Percentiles rank a stretch among this genome's conserved stretches.
phyloP scores from a whole-genome alignment of 2,113 vertebrate species.

The Corydoras maculifer region DNA sequence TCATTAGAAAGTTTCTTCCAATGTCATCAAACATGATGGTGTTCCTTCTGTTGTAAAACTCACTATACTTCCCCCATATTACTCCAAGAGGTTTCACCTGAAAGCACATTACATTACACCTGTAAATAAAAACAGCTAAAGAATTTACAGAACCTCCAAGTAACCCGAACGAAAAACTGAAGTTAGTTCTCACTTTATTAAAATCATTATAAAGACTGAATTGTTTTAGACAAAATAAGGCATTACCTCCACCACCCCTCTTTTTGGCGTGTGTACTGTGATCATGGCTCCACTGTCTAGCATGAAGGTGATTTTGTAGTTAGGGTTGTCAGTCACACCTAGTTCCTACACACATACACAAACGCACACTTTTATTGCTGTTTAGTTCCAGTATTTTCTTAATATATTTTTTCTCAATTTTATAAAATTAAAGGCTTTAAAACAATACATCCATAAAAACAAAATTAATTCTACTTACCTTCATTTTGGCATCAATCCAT shows the following conservation, averaged over 20 bases:
- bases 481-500: conserved; percentile 99
- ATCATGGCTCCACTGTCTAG: conserved; percentile 98
- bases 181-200: too few species aligned
- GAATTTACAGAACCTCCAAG: too few species aligned
- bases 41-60: conserved; percentile 95
- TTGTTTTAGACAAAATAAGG: conserved; percentile 33
- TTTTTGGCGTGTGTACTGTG: conserved; percentile 92
- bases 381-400: too few species aligned
- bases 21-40: conserved; percentile 99
- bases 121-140: background rate
- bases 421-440: too few species aligned
- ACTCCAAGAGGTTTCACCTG: conserved; percentile 97
- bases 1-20: conserved; percentile 97
- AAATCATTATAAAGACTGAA: too few species aligned
- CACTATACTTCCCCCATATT: conserved; percentile 95
- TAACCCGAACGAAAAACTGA: background rate
- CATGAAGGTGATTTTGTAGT: conserved; percentile 98
- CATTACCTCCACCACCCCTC: conserved; percentile 91
- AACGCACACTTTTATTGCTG: too few species aligned
- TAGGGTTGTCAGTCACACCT: conserved; percentile 90
- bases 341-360: conserved; percentile 72
- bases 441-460: background rate
- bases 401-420: too few species aligned
- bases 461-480: conserved; percentile 69
- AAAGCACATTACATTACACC: conserved; percentile 22